Conservation (phyloP, 1,140 invertebrate species). For the Neodiprion fabricii region DNA sequence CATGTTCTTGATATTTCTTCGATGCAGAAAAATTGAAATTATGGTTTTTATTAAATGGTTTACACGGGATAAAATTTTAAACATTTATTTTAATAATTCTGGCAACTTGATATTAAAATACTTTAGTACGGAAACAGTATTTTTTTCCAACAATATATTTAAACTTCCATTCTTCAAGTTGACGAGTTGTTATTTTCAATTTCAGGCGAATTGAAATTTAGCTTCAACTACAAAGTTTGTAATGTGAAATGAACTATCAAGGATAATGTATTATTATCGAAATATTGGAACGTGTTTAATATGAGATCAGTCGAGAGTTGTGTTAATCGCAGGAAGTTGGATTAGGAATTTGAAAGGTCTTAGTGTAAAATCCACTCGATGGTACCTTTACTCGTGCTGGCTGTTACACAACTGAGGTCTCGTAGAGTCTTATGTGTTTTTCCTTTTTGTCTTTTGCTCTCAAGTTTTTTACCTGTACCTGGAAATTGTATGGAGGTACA, state of each 20-base stretch:
- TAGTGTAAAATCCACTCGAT: slow-evolving; percentile 50
- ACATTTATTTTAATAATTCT: too few relatives aligned
- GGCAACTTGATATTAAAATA: too few relatives aligned
- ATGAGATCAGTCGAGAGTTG: slow-evolving; percentile 15
- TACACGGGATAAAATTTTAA: too few relatives aligned
- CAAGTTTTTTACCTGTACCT: slow-evolving; percentile 64
- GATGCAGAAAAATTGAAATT: too few relatives aligned
- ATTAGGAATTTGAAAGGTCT: slow-evolving; percentile 28
- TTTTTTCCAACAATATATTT: too few relatives aligned
- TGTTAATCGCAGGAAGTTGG: slow-evolving; percentile 37
- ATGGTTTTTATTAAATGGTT: too few relatives aligned
- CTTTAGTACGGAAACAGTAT: too few relatives aligned
- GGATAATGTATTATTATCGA: slow-evolving; percentile 31
- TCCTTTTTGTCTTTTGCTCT: slow-evolving; percentile 70
- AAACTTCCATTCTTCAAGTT: too few relatives aligned
- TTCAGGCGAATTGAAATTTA: slow-evolving; percentile 6
- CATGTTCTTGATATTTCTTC: too few relatives aligned
- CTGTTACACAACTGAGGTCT: slow-evolving; percentile 72
- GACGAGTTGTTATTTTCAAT: slow-evolving; percentile 8
- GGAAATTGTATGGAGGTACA: slow-evolving; percentile 57
- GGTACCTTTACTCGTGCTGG: slow-evolving; percentile 73
- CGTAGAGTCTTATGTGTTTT: slow-evolving; percentile 71
- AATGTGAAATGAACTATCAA: slow-evolving; percentile 19
- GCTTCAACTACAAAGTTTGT: too few relatives aligned
- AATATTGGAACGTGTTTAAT: slow-evolving; percentile 46